Evolutionary conservation across 2,888 invertebrate genomes (phyloP).

Genomic region (Pachliopta kotzebuea): DNA sequence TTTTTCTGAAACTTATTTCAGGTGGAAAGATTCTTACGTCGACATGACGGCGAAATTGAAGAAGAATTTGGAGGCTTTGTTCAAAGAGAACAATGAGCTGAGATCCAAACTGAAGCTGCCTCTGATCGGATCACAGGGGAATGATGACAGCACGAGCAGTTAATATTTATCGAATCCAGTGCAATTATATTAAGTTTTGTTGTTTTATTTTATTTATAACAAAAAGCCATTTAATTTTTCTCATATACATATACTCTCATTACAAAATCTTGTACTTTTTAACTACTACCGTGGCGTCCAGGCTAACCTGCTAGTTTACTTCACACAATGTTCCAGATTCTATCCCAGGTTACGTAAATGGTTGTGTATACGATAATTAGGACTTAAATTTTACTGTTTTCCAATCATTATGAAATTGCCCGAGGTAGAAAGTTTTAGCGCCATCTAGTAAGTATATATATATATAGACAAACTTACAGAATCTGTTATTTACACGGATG

Average conservation of each 20-base stretch:
- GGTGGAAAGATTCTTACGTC: slow-evolving; percentile 84
- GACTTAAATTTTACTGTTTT: no score
- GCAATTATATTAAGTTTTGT: slow-evolving; percentile 51
- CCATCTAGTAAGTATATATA: not conserved
- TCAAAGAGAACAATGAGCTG: slow-evolving; percentile 76
- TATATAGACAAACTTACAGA: not conserved
- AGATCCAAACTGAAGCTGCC: slow-evolving; percentile 58
- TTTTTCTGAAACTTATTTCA: slow-evolving; percentile 40
- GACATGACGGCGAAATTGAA: slow-evolving; percentile 83
- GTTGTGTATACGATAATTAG: no score
- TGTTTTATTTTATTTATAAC: slow-evolving; percentile 30
- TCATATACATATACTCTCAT: not conserved
- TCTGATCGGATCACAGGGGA: slow-evolving; percentile 39
- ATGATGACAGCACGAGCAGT: slow-evolving; percentile 47
- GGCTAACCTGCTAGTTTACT: no score
- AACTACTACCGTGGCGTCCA: no score
- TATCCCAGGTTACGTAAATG: no score
- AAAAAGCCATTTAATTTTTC: not conserved
- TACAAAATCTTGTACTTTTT: no score
- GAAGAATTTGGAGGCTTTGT: slow-evolving; percentile 75
- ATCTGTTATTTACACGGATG: no score
- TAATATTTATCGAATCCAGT: slow-evolving; percentile 39
- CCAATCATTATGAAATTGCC: no score
- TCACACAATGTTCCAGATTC: no score
- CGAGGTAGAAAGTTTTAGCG: no score